Percentiles rank a stretch among this genome's conserved stretches.
These are phyloP conservation scores for Buteo buteo DNA, from an alignment of 2,113 vertebrate species.

Conservation along the genomic window DNA sequence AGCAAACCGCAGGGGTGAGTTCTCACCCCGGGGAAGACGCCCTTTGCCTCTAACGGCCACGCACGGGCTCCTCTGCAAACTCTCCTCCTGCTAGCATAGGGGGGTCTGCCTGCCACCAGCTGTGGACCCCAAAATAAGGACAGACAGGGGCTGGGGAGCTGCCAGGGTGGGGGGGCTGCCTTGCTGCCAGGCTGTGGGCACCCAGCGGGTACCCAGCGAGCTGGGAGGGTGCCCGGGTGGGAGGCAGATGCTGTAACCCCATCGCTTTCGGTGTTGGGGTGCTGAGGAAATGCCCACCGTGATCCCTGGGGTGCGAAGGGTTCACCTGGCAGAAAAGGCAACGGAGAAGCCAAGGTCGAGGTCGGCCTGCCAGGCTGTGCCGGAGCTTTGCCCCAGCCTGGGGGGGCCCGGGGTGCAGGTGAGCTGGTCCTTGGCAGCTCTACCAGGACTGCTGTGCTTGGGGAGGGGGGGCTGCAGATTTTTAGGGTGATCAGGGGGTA, in stretches of 20 bases:
- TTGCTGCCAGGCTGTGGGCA: background rate
- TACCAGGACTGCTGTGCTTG: background rate
- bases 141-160: background rate
- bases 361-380: background rate
- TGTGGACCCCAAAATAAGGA: background rate
- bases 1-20: background rate
- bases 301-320: background rate
- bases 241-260: background rate
- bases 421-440: background rate
- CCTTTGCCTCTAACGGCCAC: rapidly evolving
- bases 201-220: background rate
- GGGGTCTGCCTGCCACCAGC: background rate
- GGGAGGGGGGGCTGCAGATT: too few relatives aligned
- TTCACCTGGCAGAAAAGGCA: background rate
- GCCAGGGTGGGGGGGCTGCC: background rate
- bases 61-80: background rate
- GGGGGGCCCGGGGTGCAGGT: background rate
- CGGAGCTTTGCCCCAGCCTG: background rate
- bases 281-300: background rate
- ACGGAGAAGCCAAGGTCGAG: background rate
- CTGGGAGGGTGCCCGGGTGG: background rate
- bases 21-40: background rate
- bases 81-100: background rate
- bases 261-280: background rate
- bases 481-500: too few relatives aligned